Conservation (phyloP, 1,140 invertebrate genomes). For the Drosophila subpulchrella region DNA sequence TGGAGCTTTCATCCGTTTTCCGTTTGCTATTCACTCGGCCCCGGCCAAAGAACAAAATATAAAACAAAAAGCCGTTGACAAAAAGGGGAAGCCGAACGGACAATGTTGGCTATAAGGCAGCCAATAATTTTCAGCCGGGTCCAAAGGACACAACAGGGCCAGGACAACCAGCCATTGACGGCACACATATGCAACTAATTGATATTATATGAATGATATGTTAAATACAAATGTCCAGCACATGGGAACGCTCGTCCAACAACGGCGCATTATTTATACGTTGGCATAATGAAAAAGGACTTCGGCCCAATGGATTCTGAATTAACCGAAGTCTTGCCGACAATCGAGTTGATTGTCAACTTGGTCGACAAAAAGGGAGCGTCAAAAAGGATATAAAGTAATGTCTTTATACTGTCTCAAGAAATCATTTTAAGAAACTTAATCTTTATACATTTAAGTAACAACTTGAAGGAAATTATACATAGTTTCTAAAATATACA, state of each 20-base stretch:
- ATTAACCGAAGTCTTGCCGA: slow-evolving; percentile 23
- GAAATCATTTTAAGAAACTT: too few relatives aligned
- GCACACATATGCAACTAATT: slow-evolving; percentile 76
- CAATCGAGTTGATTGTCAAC: slow-evolving; percentile 12
- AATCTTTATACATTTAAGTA: too few relatives aligned
- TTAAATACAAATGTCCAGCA: slow-evolving; percentile 70
- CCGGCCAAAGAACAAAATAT: slow-evolving; percentile 11
- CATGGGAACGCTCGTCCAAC: slow-evolving; percentile 31
- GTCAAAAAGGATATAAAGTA: background rate
- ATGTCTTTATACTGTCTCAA: background rate
- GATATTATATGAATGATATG: slow-evolving; percentile 81
- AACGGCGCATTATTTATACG: slow-evolving; percentile 59
- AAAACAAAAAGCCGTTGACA: slow-evolving; percentile 9
- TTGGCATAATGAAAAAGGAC: slow-evolving; percentile 33
- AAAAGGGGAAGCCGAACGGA: slow-evolving; percentile 19
- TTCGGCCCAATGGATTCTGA: slow-evolving; percentile 46
- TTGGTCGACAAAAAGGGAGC: background rate
- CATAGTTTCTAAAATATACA: too few relatives aligned
- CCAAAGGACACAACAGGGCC: slow-evolving; percentile 17
- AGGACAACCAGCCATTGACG: slow-evolving; percentile 23
- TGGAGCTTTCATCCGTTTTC: slow-evolving; percentile 51
- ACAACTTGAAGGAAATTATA: too few relatives aligned
- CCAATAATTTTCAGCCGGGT: slow-evolving; percentile 66
- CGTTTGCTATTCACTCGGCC: slow-evolving; percentile 51
- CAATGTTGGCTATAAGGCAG: slow-evolving; percentile 17